Percentiles rank a stretch among this genome's conserved stretches.
phyloP scores from a whole-genome alignment of 2,888 invertebrate genomes.

The Auanema freiburgensis region DNA sequence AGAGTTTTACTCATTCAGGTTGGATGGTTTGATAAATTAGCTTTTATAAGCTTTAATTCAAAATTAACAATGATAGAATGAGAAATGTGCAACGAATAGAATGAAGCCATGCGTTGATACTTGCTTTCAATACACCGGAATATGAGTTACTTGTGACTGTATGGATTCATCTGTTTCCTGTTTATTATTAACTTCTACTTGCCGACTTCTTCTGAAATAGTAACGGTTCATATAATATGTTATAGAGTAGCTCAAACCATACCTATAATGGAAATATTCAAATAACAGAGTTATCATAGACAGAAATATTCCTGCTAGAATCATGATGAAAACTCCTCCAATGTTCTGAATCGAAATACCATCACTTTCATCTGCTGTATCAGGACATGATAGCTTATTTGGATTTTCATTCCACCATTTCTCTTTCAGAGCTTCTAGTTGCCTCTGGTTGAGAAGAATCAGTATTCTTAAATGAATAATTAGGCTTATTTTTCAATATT shows the following conservation, averaged over 20 bases:
- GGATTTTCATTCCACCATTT: slow-evolving; percentile 93
- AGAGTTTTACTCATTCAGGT: too few relatives aligned
- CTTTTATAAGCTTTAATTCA: too few relatives aligned
- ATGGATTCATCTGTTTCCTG: too few relatives aligned
- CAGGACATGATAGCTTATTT: slow-evolving; percentile 69
- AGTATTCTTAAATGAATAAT: slow-evolving; percentile 76
- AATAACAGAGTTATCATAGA: slow-evolving; percentile 77
- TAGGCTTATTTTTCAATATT: not conserved
- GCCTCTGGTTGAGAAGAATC: slow-evolving; percentile 86
- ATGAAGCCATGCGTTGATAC: too few relatives aligned
- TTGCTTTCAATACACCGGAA: too few relatives aligned
- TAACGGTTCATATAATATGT: too few relatives aligned
- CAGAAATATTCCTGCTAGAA: slow-evolving; percentile 74
- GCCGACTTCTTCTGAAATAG: too few relatives aligned
- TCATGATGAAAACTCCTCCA: slow-evolving; percentile 95
- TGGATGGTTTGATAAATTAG: too few relatives aligned
- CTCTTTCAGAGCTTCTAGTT: slow-evolving; percentile 88
- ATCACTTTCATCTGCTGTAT: slow-evolving; percentile 80
- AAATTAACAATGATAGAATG: too few relatives aligned
- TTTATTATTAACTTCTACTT: too few relatives aligned
- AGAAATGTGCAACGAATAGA: too few relatives aligned
- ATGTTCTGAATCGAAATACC: slow-evolving; percentile 97
- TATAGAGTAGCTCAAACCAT: not conserved
- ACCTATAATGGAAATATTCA: slow-evolving; percentile 74
- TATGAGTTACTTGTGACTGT: too few relatives aligned